Percentiles rank a stretch among this genome's conserved stretches.
Evolutionary conservation across 2,797 vertebrate genomes (phyloP).

Genomic region (Trematomus bernacchii): DNA sequence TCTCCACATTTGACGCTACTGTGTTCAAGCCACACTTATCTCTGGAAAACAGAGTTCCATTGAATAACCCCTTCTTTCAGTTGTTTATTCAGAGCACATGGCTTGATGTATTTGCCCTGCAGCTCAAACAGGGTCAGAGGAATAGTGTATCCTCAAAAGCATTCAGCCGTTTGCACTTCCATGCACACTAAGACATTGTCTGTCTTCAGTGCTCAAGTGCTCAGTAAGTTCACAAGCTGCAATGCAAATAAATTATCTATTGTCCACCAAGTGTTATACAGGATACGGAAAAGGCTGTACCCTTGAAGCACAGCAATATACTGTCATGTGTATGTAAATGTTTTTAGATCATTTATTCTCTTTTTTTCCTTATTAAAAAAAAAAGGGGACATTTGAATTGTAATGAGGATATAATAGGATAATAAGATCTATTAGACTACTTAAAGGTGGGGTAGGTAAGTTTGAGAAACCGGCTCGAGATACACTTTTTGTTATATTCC

Average conservation of each 20-base stretch:
- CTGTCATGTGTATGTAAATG: background rate
- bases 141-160: conserved; percentile 39
- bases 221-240: conserved; percentile 25
- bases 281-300: background rate
- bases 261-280: conserved; percentile 3
- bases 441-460: no score
- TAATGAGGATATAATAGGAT: background rate
- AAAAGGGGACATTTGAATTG: background rate
- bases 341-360: background rate
- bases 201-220: conserved; percentile 22
- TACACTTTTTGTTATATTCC: no score
- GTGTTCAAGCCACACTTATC: conserved; percentile 63
- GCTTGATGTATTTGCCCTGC: conserved; percentile 67
- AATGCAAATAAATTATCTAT: conserved; percentile 15
- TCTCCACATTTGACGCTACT: conserved; percentile 41
- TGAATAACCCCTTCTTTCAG: conserved; percentile 59
- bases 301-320: no score
- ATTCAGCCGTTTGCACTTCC: conserved; percentile 28
- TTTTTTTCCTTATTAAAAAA: background rate
- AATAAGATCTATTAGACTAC: no score
- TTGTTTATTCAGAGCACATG: conserved; percentile 66
- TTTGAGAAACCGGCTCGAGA: no score
- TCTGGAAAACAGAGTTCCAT: conserved; percentile 64
- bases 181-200: conserved; percentile 37
- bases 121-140: conserved; percentile 66